Evolutionary conservation across 2,888 invertebrate species (phyloP).

Genomic region (Zelleria hepariella): DNA sequence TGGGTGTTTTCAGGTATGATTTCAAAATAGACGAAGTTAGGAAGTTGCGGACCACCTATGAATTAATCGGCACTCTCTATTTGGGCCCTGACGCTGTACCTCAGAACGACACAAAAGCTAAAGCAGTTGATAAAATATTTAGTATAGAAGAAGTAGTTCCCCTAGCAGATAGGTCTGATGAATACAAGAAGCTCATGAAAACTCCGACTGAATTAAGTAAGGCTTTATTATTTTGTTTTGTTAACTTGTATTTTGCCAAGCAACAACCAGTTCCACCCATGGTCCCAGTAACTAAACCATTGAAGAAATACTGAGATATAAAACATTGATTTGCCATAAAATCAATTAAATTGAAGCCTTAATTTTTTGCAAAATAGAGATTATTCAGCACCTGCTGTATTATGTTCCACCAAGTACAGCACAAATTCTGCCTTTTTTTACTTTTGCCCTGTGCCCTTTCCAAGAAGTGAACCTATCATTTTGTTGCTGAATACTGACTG

Average conservation of each 20-base stretch:
- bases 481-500: too few species aligned
- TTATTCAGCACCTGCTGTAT: too few species aligned
- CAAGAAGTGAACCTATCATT: too few species aligned
- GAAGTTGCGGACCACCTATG: conserved; percentile 41
- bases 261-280: too few species aligned
- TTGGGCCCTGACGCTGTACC: conserved; percentile 68
- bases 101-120: conserved; percentile 72
- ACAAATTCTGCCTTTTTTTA: too few species aligned
- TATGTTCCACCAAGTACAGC: too few species aligned
- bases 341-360: too few species aligned
- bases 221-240: conserved; percentile 10
- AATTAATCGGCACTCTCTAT: conserved; percentile 72
- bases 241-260: not conserved
- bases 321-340: too few species aligned
- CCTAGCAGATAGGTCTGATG: conserved; percentile 48
- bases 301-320: too few species aligned
- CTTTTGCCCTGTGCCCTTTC: too few species aligned
- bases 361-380: too few species aligned
- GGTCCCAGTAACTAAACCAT: too few species aligned
- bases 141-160: conserved; percentile 72
- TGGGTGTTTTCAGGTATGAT: conserved; percentile 61
- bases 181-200: conserved; percentile 42
- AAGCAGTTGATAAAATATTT: conserved; percentile 76
- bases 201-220: conserved; percentile 47
- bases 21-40: conserved; percentile 64